Evolutionary conservation across 1,140 invertebrate genomes (phyloP), one percentile per base, ranked within the genome.

Genomic region (Drepana arcuata): DNA sequence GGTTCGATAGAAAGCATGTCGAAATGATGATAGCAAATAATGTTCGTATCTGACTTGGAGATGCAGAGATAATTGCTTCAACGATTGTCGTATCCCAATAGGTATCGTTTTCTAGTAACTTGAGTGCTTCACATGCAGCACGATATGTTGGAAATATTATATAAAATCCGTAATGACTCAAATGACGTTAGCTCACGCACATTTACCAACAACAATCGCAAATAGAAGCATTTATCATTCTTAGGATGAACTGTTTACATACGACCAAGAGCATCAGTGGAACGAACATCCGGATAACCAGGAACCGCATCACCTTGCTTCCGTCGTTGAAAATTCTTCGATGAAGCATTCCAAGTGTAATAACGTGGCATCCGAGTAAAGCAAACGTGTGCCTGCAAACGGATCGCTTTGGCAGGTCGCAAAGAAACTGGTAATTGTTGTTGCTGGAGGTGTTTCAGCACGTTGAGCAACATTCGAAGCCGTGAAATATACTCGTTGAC

Each of bases 131-230:
- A 52, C 72, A 83, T 14, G 70, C 65, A 43, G 46, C 63, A 81
- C 26, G 36, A 34, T 9, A 15, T 29, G 11, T 37, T 41, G 34
- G 40, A 33, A 42, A 52, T 14, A 49, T 67, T 69, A 64, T 82
- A 35, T 43, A 82, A 59, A 27, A 68, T 85, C 71, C 57, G 51
- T 25, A 86, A 35, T 51, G 64, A 1, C 53, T 69, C n/a, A 34
- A 48, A 48, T 39, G 31, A 48, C 35, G 34, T 48, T 39, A 36
- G 39, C 4, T 40, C 40, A 43, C 33, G 62, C 16, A 86, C 69
- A 54, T 79, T 66, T n/a, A 65, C 41, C 34, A 84, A 52, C 78
- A 85, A 41, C 34, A 86, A 42, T 14, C 73, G 68, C 36, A 85
- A 63, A 67, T 72, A 82, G 41, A 61, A 86, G 41, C 81, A 84